These are phyloP conservation scores for Sebastolobus alascanus DNA, from an alignment of 2,797 vertebrate genomes.

Conservation along the genomic window DNA sequence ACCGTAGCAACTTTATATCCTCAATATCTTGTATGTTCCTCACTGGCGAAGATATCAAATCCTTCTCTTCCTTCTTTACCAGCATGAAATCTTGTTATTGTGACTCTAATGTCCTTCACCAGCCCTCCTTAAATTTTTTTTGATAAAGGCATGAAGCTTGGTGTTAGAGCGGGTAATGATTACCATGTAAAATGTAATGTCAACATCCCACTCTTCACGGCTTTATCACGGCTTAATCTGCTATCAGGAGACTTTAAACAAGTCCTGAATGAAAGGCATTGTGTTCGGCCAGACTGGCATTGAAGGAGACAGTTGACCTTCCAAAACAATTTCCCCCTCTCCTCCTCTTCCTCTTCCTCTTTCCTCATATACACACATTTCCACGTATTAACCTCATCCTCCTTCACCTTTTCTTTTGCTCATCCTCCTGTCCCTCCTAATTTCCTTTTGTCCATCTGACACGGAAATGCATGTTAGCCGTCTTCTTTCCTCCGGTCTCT, in stretches of 20 bases:
- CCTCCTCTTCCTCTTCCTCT: conserved; percentile 31
- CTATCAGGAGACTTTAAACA: not conserved
- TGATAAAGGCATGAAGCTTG: not conserved
- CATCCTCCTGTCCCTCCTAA: conserved; percentile 15
- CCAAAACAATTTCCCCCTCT: conserved; percentile 32
- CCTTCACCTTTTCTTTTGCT: conserved; percentile 2
- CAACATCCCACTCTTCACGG: not conserved
- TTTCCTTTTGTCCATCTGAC: conserved; percentile 50
- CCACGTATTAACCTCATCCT: conserved; percentile 12
- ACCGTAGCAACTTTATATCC: not conserved
- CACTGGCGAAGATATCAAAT: not conserved
- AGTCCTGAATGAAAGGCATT: conserved; percentile 12
- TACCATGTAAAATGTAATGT: not conserved
- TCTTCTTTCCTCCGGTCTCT: conserved; percentile 12
- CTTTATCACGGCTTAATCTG: conserved; percentile 7
- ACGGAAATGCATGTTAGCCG: conserved; percentile 32
- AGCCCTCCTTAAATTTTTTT: not conserved
- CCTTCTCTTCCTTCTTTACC: not conserved
- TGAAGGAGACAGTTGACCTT: conserved; percentile 49
- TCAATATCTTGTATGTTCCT: not conserved
- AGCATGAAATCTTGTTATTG: not conserved
- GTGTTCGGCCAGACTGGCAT: conserved; percentile 17
- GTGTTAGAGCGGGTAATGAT: not conserved
- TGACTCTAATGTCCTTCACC: not conserved
- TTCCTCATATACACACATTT: conserved; percentile 1